Evolutionary conservation across 2,113 vertebrate species (phyloP).

Genomic region (cattle (Bos taurus)): ARS-UCD2.0 NC_037337.1:15362501-15363000

Average conservation of each 20-base stretch:
- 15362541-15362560: background rate
- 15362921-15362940: background rate
- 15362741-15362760: background rate
- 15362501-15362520: background rate
- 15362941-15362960: background rate
- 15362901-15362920: background rate
- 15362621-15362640: background rate
- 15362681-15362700: background rate
- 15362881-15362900: background rate
- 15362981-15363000: background rate
- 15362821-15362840: background rate
- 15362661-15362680: background rate
- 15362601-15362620: background rate
- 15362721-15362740: background rate
- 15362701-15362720: background rate
- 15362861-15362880: background rate
- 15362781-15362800: background rate
- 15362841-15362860: background rate
- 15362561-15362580: background rate
- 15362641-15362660: background rate
- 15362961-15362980: background rate
- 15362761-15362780: background rate
- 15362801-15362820: background rate
- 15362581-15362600: background rate
- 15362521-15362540: background rate